Conservation (phyloP, 2,113 vertebrate species). For the Antechinus stuartii region DNA sequence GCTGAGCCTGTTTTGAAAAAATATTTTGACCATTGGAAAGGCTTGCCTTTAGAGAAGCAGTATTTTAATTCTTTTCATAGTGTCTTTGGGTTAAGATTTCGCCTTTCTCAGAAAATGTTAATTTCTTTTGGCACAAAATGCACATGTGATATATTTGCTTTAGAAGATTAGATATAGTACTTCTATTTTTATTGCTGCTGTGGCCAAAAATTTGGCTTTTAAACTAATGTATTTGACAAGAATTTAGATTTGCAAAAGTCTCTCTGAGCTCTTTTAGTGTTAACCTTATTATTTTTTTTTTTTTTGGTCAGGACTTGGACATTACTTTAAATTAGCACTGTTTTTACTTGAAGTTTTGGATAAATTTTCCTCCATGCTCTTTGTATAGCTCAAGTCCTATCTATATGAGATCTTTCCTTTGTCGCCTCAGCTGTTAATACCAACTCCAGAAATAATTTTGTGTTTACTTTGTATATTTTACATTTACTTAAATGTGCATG, state of each 20-base stretch:
- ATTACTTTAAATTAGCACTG: fast-evolving
- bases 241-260: constrained; percentile 36
- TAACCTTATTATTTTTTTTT: neutral
- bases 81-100: constrained; percentile 63
- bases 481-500: neutral
- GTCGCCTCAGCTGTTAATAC: neutral
- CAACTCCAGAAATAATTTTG: neutral
- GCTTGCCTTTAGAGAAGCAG: constrained; percentile 68
- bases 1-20: constrained; percentile 66
- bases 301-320: constrained; percentile 13
- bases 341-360: neutral
- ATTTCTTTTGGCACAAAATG: constrained; percentile 63
- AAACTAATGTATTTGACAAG: constrained; percentile 75
- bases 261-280: neutral
- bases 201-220: constrained; percentile 57
- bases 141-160: constrained; percentile 55
- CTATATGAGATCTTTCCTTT: neutral
- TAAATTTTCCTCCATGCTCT: constrained; percentile 34
- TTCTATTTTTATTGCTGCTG: constrained; percentile 55
- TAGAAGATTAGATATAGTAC: constrained; percentile 26
- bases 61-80: constrained; percentile 69
- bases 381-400: neutral
- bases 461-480: neutral
- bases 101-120: constrained; percentile 67
- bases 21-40: constrained; percentile 65